Base-by-base conservation (phyloP, 2,797 vertebrate species). In the Phrynocephalus guinanensis region DNA sequence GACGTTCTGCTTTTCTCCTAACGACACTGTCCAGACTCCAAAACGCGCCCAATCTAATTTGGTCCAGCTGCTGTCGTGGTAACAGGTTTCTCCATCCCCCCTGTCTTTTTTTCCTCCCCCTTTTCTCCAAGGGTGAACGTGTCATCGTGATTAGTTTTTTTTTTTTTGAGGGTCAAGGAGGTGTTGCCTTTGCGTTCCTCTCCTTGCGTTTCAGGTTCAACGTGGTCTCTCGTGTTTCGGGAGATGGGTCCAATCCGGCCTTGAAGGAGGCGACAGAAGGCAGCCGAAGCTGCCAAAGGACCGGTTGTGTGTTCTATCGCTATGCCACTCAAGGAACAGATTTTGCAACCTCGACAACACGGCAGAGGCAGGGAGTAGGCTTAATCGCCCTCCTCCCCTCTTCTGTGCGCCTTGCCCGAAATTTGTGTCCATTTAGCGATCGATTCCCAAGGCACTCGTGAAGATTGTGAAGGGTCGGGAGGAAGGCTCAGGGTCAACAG, bases 1-100 rank as follows among this genome's bases (percentile, higher is more conserved):
- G 76, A 15, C 95, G 95, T 94, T 96, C 96, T 97, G 97, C 94
- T 95, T 96, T 96, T 96, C 96, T 96, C 96, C 95, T 97, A 96
- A 96, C 97, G 97, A 97, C 95, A 96, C 95, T 97, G 94, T 96
- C 96, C 97, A 97, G 97, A 96, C 96, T 94, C 91, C 28, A 71
- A 87, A 95, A 94, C 95, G 94, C 8, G 8, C 94, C 93, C 82
- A 7, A 91, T 44, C 95, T 97, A 97, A 97, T 97, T 96, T 95
- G 96, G 95, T 95, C 97, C 97, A 97, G 97, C 97, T 97, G 97
- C 92, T 92, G 93, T 93, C 95, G 94, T 94, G 91, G 91, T 93
- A 96, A 95, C 94, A 94, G 89, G 95, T 96, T 95, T 91, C 86
- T 93, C 79, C 6, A 16, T 28, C 33, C 38, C 9, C 6, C 24